Evolutionary conservation across 30 jellyfish, hydroid and myxozoan species (phyloP), one percentile per base, ranked within the genome.

Genomic region (Aurelia sp.): DNA sequence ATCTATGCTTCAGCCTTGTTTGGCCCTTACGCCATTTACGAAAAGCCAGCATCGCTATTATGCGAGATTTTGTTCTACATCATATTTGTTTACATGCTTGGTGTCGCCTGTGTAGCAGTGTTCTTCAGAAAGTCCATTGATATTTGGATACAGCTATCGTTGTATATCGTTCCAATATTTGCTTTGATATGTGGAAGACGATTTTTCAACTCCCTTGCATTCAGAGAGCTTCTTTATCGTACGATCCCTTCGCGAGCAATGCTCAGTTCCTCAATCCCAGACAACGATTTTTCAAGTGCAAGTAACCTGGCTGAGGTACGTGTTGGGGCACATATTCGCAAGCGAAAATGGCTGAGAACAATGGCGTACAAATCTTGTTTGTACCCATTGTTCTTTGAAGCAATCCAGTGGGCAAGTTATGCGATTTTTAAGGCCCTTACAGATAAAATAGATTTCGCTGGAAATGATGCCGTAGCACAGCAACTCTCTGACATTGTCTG

Each of bases 351-450:
- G 97, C 63, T 91, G 51, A 66, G 76, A 47, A 51, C 13, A 27
- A 77, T 84, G 84, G 97, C 97, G 19, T 63, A 59, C 63, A 91
- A 91, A 70, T 67, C 88, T 16, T 69, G 91, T 16, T 8, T 84
- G 22, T 91, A 84, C 53, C 97, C 97, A 0, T 48, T 91, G 58
- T 68, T 78, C 40, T 70, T 82, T 44, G 97, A 91, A 58, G 67
- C 80, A 10, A 72, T 91, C 30, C 97, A 91, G 59, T 91, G 97
- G 97, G 70, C 85, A 3, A 70, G 89, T 38, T 91, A 84, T 53
- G 57, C 38, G 17, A 38, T 70, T 4, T 84, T 91, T 44, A 51
- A 85, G 33, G 20, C 47, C 30, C 16, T 31, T 13, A 70, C 31
- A 8, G 31, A 80, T 15, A 63, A 70, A 13, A 35, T 27, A 21